These are phyloP conservation scores for Pedetes capensis DNA, from an alignment of 2,113 vertebrate genomes.

Conservation along the genomic window DNA sequence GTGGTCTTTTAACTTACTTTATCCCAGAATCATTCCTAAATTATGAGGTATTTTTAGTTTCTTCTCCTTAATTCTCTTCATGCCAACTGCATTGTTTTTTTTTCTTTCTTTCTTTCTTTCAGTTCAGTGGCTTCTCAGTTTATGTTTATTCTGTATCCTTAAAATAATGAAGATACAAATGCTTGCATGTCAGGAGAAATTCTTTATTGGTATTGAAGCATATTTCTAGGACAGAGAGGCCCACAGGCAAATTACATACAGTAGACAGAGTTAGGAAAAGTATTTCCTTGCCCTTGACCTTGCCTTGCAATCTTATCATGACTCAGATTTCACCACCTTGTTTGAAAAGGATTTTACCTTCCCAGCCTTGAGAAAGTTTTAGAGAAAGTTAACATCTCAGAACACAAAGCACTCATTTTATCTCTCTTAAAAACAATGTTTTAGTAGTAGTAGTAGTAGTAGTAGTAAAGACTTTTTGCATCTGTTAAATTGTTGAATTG, in stretches of 20 bases:
- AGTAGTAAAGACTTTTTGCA: neutral
- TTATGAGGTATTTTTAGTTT: slow-evolving; percentile 5
- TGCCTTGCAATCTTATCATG: neutral
- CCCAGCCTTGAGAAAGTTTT: slow-evolving; percentile 18
- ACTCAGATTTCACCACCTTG: slow-evolving; percentile 25
- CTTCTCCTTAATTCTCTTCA: slow-evolving; percentile 9
- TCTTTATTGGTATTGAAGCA: neutral
- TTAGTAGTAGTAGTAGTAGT: no score
- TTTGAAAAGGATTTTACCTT: slow-evolving; percentile 35
- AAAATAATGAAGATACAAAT: slow-evolving; percentile 20
- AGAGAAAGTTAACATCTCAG: neutral
- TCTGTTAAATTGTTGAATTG: neutral
- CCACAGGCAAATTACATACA: neutral
- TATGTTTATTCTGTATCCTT: slow-evolving; percentile 10
- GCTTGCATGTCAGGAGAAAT: neutral
- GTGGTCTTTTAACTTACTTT: slow-evolving; percentile 35
- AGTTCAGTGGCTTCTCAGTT: neutral
- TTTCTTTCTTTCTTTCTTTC: slow-evolving; percentile 52
- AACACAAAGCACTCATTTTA: slow-evolving; percentile 2
- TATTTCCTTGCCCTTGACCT: slow-evolving; percentile 47
- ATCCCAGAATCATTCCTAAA: neutral
- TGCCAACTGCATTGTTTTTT: slow-evolving; percentile 12
- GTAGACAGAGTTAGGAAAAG: neutral
- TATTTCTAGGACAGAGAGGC: neutral
- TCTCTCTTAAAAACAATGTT: neutral